Conservation (phyloP, 2,888 invertebrate species). For the Blastobasis adustella region DNA sequence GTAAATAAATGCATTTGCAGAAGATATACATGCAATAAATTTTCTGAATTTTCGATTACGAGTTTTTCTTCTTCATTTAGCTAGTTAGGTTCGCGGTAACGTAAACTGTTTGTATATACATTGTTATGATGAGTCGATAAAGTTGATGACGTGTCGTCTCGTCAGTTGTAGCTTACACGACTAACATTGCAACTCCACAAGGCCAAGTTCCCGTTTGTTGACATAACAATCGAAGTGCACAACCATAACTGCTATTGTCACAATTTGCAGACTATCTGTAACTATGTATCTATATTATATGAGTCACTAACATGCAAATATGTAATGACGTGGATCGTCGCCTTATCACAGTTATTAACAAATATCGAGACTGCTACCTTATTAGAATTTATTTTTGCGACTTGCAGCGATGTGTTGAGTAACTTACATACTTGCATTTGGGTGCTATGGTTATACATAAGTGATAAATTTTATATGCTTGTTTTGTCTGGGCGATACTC, state of each 20-base stretch:
- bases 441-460: constrained; percentile 74
- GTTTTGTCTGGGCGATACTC: constrained; percentile 56
- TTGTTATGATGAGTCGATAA: constrained; percentile 42
- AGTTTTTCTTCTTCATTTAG: constrained; percentile 53
- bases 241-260: constrained; percentile 71
- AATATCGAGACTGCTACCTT: constrained; percentile 58
- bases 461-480: constrained; percentile 67
- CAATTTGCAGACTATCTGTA: constrained; percentile 69
- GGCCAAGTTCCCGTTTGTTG: constrained; percentile 72
- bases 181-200: constrained; percentile 74
- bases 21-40: constrained; percentile 70
- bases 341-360: constrained; percentile 66
- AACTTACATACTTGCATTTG: constrained; percentile 74
- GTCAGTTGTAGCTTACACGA: constrained; percentile 67
- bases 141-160: constrained; percentile 72
- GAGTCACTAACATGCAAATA: constrained; percentile 76
- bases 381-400: constrained; percentile 41
- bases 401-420: constrained; percentile 55
- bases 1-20: constrained; percentile 73
- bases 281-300: constrained; percentile 74
- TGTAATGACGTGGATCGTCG: constrained; percentile 58
- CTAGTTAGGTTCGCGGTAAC: constrained; percentile 40
- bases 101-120: constrained; percentile 14
- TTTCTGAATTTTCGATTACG: constrained; percentile 61
- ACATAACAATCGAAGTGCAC: constrained; percentile 67